Percentiles rank a stretch among this genome's conserved stretches.
phyloP scores from a whole-genome alignment of 1,140 invertebrate species.

The Drepana arcuata region DNA sequence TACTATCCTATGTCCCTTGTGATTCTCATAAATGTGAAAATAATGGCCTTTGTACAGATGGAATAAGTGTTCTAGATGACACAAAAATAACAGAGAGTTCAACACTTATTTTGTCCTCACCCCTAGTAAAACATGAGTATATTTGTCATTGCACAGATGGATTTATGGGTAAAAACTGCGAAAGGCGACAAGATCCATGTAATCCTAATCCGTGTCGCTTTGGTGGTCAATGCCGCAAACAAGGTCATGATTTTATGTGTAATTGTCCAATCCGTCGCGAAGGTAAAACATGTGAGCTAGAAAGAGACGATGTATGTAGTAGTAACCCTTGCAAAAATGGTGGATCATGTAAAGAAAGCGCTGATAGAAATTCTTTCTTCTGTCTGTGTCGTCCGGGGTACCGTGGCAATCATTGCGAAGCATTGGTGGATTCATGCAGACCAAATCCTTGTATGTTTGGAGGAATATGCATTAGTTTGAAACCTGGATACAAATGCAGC shows the following conservation, averaged over 20 bases:
- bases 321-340: slow-evolving; percentile 91
- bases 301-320: slow-evolving; percentile 86
- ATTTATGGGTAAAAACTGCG: slow-evolving; percentile 84
- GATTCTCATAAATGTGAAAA: slow-evolving; percentile 80
- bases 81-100: slow-evolving; percentile 83
- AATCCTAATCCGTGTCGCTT: slow-evolving; percentile 90
- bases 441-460: slow-evolving; percentile 92
- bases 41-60: slow-evolving; percentile 82
- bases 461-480: slow-evolving; percentile 86
- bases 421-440: slow-evolving; percentile 87
- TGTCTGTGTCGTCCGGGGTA: slow-evolving; percentile 92
- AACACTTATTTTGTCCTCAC: slow-evolving; percentile 85
- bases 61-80: slow-evolving; percentile 78
- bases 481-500: slow-evolving; percentile 89
- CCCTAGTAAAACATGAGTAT: slow-evolving; percentile 83
- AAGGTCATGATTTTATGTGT: slow-evolving; percentile 88
- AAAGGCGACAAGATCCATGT: slow-evolving; percentile 90
- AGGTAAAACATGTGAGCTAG: slow-evolving; percentile 87
- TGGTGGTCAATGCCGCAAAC: slow-evolving; percentile 85
- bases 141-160: slow-evolving; percentile 85
- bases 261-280: slow-evolving; percentile 83
- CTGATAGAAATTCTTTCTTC: slow-evolving; percentile 89
- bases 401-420: slow-evolving; percentile 90
- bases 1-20: slow-evolving; percentile 84
- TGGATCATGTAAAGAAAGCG: slow-evolving; percentile 89